Conservation (phyloP, 1,140 invertebrate genomes). For the Procambarus virginalis region DNA sequence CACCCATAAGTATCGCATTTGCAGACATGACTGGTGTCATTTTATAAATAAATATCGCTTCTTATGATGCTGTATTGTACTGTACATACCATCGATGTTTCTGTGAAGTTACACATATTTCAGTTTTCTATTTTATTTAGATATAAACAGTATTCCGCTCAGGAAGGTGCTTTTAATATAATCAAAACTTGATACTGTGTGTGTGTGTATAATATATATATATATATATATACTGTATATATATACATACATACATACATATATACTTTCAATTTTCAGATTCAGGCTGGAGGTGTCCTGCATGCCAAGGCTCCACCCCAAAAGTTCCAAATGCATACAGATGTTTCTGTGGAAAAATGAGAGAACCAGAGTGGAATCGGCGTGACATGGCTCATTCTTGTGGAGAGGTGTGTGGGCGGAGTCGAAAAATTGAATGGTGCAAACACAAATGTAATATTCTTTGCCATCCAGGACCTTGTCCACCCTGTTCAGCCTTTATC, state of each 20-base stretch:
- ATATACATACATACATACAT: no score
- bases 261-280: slow-evolving; percentile 75
- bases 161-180: no score
- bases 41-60: no score
- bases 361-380: slow-evolving; percentile 83
- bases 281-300: slow-evolving; percentile 92
- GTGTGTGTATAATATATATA: no score
- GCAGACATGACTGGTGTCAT: no score
- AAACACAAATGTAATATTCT: slow-evolving; percentile 88
- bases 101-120: no score
- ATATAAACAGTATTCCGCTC: no score
- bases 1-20: no score
- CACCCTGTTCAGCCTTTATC: slow-evolving; percentile 83
- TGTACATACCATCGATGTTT: no score
- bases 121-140: no score
- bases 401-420: slow-evolving; percentile 86
- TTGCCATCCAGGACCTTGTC: slow-evolving; percentile 91
- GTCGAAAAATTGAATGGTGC: slow-evolving; percentile 78
- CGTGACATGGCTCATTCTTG: slow-evolving; percentile 90
- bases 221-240: no score
- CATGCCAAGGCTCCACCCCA: slow-evolving; percentile 85
- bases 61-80: no score
- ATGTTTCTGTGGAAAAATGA: slow-evolving; percentile 88
- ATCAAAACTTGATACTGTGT: background rate
- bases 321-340: slow-evolving; percentile 83